Evolutionary conservation across 2,797 vertebrate genomes (phyloP), one percentile per base, ranked within the genome.

Genomic region (Toxotes lorentzi): DNA sequence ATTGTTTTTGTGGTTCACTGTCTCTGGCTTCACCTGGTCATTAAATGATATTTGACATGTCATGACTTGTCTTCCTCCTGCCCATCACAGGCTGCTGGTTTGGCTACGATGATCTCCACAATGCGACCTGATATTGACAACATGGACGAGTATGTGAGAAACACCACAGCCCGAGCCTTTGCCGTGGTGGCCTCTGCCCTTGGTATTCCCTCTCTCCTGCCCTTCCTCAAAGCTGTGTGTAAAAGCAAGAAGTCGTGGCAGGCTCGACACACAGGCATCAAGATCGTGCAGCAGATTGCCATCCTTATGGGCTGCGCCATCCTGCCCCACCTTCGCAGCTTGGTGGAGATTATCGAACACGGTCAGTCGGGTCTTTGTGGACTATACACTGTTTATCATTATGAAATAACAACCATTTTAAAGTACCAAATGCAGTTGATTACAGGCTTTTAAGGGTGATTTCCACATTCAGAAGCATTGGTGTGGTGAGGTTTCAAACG

Each of bases 201-300:
- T 27, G 98, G 98, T 35, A 99, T 99, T 83, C 98, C 98, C 71
- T 99, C 98, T 32, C 96, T 99, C n/a, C 85, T 99, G 72, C 98
- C 98, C 17, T 99, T 99, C 90, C 95, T 99, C 86, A 99, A 99
- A 94, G 98, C 98, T 7, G 98, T 99, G 78, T 99, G 98, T 66
- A 99, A 99, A 91, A 99, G 98, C 94, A 99, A 99, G 90, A 99
- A 99, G 73, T 99, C 98, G 1, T 99, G 98, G 98, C 98, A 99
- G 87, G 98, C 98, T 1, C 94, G 98, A 3, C 98, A 99, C 89
- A 99, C 98, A 0, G 98, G 98, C 89, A 99, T 99, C 93, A 99
- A 99, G 93, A 99, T 99, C 43, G 98, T 99, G 12, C 98, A 99
- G 94, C 98, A 99, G 93, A 99, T 99, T 54, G 98, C 98, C 83